Conservation (phyloP, 2,797 vertebrate genomes). For the Pelodytes ibericus region DNA sequence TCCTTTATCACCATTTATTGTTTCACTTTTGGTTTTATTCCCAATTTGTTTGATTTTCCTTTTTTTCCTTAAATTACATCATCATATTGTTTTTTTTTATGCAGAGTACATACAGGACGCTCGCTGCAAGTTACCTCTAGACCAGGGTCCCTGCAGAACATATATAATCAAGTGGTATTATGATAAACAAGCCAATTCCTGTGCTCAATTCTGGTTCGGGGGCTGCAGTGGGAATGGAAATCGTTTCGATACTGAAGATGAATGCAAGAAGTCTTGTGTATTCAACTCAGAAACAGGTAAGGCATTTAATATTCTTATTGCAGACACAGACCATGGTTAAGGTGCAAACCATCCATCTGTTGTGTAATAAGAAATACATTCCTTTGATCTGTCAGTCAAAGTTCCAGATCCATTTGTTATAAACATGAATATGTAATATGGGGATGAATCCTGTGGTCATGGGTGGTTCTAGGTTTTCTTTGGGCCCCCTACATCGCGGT, state of each 20-base stretch:
- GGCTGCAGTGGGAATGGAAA: constrained; percentile 84
- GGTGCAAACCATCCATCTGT: too few relatives aligned
- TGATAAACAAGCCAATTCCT: constrained; percentile 84
- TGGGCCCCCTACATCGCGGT: too few relatives aligned
- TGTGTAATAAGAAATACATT: too few relatives aligned
- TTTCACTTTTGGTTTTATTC: too few relatives aligned
- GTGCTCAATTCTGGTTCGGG: constrained; percentile 88
- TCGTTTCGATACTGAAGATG: constrained; percentile 80
- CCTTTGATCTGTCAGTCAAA: too few relatives aligned
- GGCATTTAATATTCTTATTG: neutral
- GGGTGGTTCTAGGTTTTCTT: too few relatives aligned
- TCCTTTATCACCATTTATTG: too few relatives aligned
- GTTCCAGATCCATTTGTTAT: too few relatives aligned
- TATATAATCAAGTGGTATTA: constrained; percentile 85
- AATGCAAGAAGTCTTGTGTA: constrained; percentile 81
- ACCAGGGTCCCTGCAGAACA: constrained; percentile 79
- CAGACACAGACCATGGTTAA: neutral
- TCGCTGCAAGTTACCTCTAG: constrained; percentile 72
- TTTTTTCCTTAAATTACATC: constrained; percentile 27
- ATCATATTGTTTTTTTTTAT: constrained; percentile 57
- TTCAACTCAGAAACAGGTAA: constrained; percentile 67
- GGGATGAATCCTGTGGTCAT: too few relatives aligned
- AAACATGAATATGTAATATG: too few relatives aligned
- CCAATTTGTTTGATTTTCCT: too few relatives aligned
- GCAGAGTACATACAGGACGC: constrained; percentile 61